A percentile compares a stretch with the other conserved stretches of the same genome.
phyloP scores from a whole-genome alignment of 2,113 vertebrate genomes.

The Rhinolophus ferrumequinum region DNA sequence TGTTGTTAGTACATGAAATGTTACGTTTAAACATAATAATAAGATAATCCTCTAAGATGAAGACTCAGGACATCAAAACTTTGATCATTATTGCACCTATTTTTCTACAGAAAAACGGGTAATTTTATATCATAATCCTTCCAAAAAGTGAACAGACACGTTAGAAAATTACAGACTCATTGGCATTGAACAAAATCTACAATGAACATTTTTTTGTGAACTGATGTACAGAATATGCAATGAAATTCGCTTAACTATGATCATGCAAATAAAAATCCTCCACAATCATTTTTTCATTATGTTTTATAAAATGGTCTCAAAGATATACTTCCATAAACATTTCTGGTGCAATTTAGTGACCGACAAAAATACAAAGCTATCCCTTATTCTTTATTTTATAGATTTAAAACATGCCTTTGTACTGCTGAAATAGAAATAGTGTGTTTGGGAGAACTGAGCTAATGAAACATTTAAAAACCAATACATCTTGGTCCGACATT shows the following conservation, averaged over 20 bases:
- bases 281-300: conserved; percentile 80
- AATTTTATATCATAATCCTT: conserved; percentile 80
- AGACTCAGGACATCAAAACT: conserved; percentile 78
- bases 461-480: conserved; percentile 67
- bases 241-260: conserved; percentile 81
- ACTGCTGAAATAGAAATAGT: conserved; percentile 78
- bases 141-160: conserved; percentile 82
- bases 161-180: conserved; percentile 81
- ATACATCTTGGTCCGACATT: conserved; percentile 56
- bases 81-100: conserved; percentile 81
- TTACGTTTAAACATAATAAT: conserved; percentile 81
- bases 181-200: conserved; percentile 83
- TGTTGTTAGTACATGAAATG: conserved; percentile 86
- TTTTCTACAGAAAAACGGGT: conserved; percentile 85
- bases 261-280: conserved; percentile 86
- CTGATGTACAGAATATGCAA: conserved; percentile 77
- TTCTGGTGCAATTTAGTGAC: conserved; percentile 85
- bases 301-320: conserved; percentile 87
- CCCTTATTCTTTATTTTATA: conserved; percentile 80
- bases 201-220: conserved; percentile 80
- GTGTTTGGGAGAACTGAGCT: conserved; percentile 64
- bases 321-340: conserved; percentile 85
- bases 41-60: conserved; percentile 77
- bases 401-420: conserved; percentile 79
- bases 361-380: conserved; percentile 87